Base-by-base conservation (phyloP, 2,113 vertebrate genomes). In the Zapus hudsonius region DNA sequence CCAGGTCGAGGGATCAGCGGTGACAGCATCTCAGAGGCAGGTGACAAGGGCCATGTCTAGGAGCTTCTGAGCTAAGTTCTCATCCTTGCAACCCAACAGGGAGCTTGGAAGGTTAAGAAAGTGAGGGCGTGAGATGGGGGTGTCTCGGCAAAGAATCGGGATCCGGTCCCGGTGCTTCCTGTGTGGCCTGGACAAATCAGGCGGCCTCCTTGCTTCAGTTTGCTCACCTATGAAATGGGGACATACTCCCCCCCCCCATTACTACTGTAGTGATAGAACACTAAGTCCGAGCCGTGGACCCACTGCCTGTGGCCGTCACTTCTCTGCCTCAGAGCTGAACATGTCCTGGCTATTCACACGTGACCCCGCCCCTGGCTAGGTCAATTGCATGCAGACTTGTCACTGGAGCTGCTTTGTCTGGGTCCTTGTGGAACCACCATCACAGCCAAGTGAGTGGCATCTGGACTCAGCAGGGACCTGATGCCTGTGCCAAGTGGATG, bases 291-390 rank as follows among this genome's bases (percentile, higher is more conserved):
- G 12, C 47, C 47, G 12, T 8, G 8, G 27, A n/a, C 36, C 25
- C 55, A 4, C 47, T 36, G 11, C 36, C 19, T 0, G 19, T 27
- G 44, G 6, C 61, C 20, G 17, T 0, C 5, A 4, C 22, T 23
- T 27, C 57, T 1, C 33, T 33, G 57, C 36, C 4, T 38, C 64
- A 5, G 44, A 87, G 64, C 25, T 16, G 42, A 0, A 31, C 13
- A 0, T 57, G 27, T 72, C n/a, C 36, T 10, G 10, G 16, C 11
- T 5, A 2, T 0, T 2, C 16, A 16, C 5, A 0, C 5, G 0
- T 5, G 23, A 15, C 66, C 33, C 17, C 15, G 66, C 1, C 7
- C 44, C 13, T 15, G 73, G 4, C 2, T 10, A 10, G 55, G n/a
- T 25, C 72, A 67, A 16, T 13, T 42, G 76, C 1, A 31, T 63